Evolutionary conservation across 2,797 vertebrate genomes (phyloP), one percentile per base, ranked within the genome.

Genomic region (Hapalemur alaotrensis): DNA sequence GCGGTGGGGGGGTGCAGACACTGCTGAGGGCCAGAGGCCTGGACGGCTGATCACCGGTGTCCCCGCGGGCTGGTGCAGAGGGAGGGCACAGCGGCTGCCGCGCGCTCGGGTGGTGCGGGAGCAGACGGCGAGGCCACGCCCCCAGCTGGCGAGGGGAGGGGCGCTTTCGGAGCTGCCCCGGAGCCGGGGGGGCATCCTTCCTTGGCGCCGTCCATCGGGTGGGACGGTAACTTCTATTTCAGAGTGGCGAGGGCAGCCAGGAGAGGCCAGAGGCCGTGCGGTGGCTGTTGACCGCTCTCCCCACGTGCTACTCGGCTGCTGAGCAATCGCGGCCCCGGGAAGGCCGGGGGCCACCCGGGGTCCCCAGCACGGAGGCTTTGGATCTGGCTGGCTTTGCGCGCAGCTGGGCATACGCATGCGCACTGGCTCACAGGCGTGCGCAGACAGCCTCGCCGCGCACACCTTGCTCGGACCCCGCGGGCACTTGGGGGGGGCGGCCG

Each of bases 301-400:
- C 23, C 50, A 8, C 69, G 82, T 89, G 32, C 86, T 90, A 69
- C 13, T 4, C 50, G 92, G 28, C 63, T n/a, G 32, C 81, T 73
- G 59, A 89, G 75, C 72, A 87, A 65, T 89, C 38, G 50, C 38
- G 50, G 61, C n/a, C 25, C 35, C 43, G 46, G 32, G 20, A 7
- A 30, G n/a, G 38, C 14, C 2, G 11, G 38, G n/a, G 23, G 17
- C 32, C 79, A 38, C 9, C 28, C 75, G 0, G 35, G 69, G 32
- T 32, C 14, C 76, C 8, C 20, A 17, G 72, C 50, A 72, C 59
- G 25, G 50, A 85, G 38, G 76, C 96, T 95, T 94, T 87, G 92
- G 61, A 28, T 28, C 25, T 80, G 95, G 91, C 94, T 94, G 32
- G 18, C 35, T 20, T 14, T 70, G 61, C 38, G 18, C 38, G 9